Conservation (phyloP, 1,140 invertebrate genomes). For the Micrasema minimum region DNA sequence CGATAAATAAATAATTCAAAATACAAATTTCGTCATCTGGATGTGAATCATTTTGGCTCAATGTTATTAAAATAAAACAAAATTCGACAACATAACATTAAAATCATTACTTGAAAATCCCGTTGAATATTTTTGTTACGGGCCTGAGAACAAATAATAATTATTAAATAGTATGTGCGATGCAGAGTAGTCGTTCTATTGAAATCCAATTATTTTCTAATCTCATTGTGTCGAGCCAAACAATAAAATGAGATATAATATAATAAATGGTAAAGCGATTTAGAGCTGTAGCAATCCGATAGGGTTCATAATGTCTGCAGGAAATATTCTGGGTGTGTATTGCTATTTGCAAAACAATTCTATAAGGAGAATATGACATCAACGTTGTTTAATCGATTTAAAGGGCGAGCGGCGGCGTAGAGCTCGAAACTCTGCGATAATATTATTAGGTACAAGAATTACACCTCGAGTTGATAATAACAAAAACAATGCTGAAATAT, state of each 20-base stretch:
- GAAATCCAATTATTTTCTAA: conserved; percentile 23
- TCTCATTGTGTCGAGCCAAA: conserved; percentile 15
- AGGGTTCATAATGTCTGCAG: not conserved
- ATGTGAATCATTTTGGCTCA: no score
- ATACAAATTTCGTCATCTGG: no score
- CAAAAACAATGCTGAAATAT: not conserved
- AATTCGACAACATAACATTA: no score
- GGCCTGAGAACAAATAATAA: no score
- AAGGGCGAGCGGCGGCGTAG: conserved; percentile 4
- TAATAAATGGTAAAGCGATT: not conserved
- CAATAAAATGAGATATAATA: conserved; percentile 28
- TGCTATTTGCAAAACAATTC: conserved; percentile 11
- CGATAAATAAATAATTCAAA: no score
- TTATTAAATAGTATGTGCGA: no score
- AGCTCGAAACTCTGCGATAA: not conserved
- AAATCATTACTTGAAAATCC: no score
- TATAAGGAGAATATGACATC: conserved; percentile 38
- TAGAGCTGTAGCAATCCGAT: not conserved
- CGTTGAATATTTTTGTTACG: no score
- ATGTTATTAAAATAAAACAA: no score
- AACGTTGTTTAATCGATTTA: conserved; percentile 41
- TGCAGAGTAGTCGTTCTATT: no score
- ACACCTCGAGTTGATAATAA: not conserved
- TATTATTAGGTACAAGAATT: not conserved
- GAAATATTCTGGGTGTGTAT: not conserved